Conservation (phyloP, 2,888 invertebrate species). For the Lycia hirtaria region DNA sequence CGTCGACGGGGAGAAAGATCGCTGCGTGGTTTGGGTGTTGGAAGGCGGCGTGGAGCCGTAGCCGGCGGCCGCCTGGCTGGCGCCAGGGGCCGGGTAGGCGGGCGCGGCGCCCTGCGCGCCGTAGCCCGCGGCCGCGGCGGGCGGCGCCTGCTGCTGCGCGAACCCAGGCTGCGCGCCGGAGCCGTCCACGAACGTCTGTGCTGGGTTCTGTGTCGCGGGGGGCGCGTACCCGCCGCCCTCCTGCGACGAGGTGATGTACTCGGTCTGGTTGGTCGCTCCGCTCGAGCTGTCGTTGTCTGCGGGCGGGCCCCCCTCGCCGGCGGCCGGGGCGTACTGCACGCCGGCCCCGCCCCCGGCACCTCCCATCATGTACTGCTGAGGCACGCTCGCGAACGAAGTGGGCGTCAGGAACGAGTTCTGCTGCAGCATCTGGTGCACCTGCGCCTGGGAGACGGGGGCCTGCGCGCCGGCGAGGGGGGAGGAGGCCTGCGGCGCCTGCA, state of each 20-base stretch:
- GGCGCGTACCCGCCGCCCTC: constrained; percentile 63
- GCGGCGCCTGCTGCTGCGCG: constrained; percentile 55
- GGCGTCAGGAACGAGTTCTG: constrained; percentile 72
- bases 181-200: constrained; percentile 66
- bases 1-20: constrained; percentile 71
- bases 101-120: constrained; percentile 61
- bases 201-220: constrained; percentile 55
- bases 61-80: constrained; percentile 57
- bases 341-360: constrained; percentile 63
- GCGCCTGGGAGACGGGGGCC: constrained; percentile 64
- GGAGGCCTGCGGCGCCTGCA: constrained; percentile 68
- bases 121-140: constrained; percentile 60
- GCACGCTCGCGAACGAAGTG: constrained; percentile 68
- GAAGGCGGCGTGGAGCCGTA: constrained; percentile 60
- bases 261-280: constrained; percentile 65
- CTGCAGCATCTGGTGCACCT: constrained; percentile 69
- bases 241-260: constrained; percentile 78
- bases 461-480: constrained; percentile 65
- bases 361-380: constrained; percentile 76
- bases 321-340: too few species aligned
- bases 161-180: constrained; percentile 61
- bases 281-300: constrained; percentile 64
- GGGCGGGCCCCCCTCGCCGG: too few species aligned
- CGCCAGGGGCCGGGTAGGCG: constrained; percentile 65
- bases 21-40: constrained; percentile 63